phyloP scores from a whole-genome alignment of 1,140 invertebrate species.

The Charaxes varanes region DNA sequence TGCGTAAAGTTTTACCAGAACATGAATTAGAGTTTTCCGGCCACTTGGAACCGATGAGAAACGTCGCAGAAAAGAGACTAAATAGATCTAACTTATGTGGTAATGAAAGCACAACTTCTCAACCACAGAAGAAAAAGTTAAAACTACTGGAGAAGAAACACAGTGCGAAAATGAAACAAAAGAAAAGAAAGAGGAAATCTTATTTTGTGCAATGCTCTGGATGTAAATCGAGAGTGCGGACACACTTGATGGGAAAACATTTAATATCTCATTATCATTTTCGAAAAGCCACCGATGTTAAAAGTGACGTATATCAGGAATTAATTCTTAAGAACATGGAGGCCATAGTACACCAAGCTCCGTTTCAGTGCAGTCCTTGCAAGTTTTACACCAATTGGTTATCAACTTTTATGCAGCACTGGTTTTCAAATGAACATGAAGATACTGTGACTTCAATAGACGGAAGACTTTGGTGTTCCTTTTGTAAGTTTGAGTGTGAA shows the following conservation, averaged over 20 bases:
- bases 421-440: slow-evolving; percentile 79
- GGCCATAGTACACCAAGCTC: slow-evolving; percentile 84
- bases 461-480: slow-evolving; percentile 83
- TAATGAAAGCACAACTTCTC: slow-evolving; percentile 41
- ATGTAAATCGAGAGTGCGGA: slow-evolving; percentile 80
- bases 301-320: slow-evolving; percentile 67
- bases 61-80: slow-evolving; percentile 42
- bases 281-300: slow-evolving; percentile 77
- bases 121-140: slow-evolving; percentile 37
- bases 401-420: slow-evolving; percentile 83
- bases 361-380: slow-evolving; percentile 89
- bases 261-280: slow-evolving; percentile 89
- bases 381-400: slow-evolving; percentile 89
- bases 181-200: slow-evolving; percentile 75
- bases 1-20: slow-evolving; percentile 80
- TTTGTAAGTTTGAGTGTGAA: slow-evolving; percentile 84
- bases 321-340: slow-evolving; percentile 85
- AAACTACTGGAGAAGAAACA: slow-evolving; percentile 25
- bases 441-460: slow-evolving; percentile 64
- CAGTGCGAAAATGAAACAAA: slow-evolving; percentile 41
- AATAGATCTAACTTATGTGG: slow-evolving; percentile 45
- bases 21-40: slow-evolving; percentile 76
- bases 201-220: slow-evolving; percentile 79
- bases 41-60: slow-evolving; percentile 48
- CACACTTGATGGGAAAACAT: slow-evolving; percentile 85